These are phyloP conservation scores for Callocephalon fimbriatum DNA, from an alignment of 2,113 vertebrate species.

Conservation along the genomic window DNA sequence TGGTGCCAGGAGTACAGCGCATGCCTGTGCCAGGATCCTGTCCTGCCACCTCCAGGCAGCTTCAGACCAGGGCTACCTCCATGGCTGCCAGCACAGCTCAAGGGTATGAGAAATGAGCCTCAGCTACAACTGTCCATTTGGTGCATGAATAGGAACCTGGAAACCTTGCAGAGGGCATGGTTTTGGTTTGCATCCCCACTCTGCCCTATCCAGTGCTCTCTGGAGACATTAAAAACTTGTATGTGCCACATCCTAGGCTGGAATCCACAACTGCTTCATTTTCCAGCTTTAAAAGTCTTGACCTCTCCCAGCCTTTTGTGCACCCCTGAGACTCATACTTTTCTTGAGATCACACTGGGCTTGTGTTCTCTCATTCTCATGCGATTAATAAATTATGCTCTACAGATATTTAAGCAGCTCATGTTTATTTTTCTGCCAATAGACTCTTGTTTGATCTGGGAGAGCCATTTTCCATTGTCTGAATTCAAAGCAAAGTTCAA, in stretches of 20 bases:
- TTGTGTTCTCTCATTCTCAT: slow-evolving; percentile 30
- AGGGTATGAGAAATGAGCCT: neutral
- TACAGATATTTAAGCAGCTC: slow-evolving; percentile 39
- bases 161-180: neutral
- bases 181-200: neutral
- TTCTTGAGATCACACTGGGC: neutral
- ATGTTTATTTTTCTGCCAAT: slow-evolving; percentile 49
- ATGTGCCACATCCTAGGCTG: neutral
- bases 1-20: neutral
- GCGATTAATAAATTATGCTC: slow-evolving; percentile 60
- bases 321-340: slow-evolving; percentile 11
- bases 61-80: neutral
- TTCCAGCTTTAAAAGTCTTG: neutral
- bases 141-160: neutral
- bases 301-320: slow-evolving; percentile 21
- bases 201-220: neutral
- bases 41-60: neutral
- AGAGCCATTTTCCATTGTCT: slow-evolving; percentile 54
- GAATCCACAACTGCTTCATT: neutral
- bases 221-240: neutral
- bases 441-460: slow-evolving; percentile 36
- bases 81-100: neutral
- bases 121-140: neutral
- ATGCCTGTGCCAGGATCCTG: neutral
- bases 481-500: slow-evolving; percentile 19